phyloP scores from a whole-genome alignment of 1,140 invertebrate species.

The Pseudomyrmex sp. region DNA sequence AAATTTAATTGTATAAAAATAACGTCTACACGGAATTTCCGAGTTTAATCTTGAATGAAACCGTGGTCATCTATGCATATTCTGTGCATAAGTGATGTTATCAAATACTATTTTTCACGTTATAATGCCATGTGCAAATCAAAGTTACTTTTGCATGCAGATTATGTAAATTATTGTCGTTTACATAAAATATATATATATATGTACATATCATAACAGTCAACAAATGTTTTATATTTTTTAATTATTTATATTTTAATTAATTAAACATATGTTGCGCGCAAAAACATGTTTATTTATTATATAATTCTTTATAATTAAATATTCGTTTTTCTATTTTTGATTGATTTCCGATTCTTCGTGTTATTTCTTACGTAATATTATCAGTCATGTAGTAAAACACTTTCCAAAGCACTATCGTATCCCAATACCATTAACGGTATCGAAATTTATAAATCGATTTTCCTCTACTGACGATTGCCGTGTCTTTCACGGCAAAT shows the following conservation, averaged over 20 bases:
- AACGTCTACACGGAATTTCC: background rate
- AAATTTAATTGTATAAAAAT: slow-evolving; percentile 23
- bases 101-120: background rate
- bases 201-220: background rate
- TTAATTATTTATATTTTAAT: background rate
- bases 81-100: background rate
- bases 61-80: background rate
- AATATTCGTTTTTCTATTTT: background rate
- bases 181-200: background rate
- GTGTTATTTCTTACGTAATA: slow-evolving; percentile 1
- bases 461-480: slow-evolving; percentile 23
- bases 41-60: slow-evolving; percentile 28
- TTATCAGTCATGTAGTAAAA: slow-evolving; percentile 49
- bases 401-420: slow-evolving; percentile 33
- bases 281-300: background rate
- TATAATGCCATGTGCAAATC: background rate
- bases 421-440: slow-evolving; percentile 20
- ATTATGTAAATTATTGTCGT: background rate
- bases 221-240: background rate
- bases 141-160: background rate
- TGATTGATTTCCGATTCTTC: background rate
- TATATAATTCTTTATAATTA: too few relatives aligned
- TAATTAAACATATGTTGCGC: background rate
- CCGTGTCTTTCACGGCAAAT: background rate
- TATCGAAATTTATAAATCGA: slow-evolving; percentile 53